Percentiles rank a stretch among this genome's conserved stretches.
Conservation (phyloP, 2,888 invertebrate genomes). For the Drosophila atroscutellata region DNA sequence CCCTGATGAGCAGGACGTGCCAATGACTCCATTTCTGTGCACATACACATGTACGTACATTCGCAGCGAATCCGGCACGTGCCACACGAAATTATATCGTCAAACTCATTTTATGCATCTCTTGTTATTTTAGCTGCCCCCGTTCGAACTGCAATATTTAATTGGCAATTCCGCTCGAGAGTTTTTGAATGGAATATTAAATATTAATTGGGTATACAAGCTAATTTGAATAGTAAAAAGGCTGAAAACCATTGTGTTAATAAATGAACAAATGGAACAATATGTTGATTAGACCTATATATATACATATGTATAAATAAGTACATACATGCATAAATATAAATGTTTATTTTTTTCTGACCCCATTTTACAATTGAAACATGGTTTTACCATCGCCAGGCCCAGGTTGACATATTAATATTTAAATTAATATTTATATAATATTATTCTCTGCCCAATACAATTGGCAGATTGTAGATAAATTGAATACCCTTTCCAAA, state of each 20-base stretch:
- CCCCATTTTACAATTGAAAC: not conserved
- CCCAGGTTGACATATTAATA: not conserved
- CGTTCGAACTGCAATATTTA: not conserved
- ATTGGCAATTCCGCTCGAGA: not conserved
- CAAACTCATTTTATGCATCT: conserved; percentile 17
- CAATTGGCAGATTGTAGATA: not conserved
- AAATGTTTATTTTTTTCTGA: not conserved
- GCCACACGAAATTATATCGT: conserved; percentile 35
- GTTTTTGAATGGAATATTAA: not conserved
- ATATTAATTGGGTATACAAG: not conserved
- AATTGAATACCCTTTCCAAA: not conserved
- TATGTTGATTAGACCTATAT: not conserved
- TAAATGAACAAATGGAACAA: not conserved
- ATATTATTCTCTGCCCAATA: not conserved
- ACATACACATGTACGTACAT: not conserved
- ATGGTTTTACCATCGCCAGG: not conserved
- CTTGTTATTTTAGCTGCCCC: conserved; percentile 20
- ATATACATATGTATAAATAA: not conserved
- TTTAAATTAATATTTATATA: not conserved
- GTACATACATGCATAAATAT: not conserved
- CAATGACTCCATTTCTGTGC: conserved; percentile 33
- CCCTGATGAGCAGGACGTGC: conserved; percentile 48
- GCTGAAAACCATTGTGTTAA: not conserved
- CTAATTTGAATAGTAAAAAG: not conserved
- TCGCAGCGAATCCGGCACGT: conserved; percentile 33